Evolutionary conservation across 1,140 invertebrate genomes (phyloP).

Genomic region (Oedothorax gibbosus): DNA sequence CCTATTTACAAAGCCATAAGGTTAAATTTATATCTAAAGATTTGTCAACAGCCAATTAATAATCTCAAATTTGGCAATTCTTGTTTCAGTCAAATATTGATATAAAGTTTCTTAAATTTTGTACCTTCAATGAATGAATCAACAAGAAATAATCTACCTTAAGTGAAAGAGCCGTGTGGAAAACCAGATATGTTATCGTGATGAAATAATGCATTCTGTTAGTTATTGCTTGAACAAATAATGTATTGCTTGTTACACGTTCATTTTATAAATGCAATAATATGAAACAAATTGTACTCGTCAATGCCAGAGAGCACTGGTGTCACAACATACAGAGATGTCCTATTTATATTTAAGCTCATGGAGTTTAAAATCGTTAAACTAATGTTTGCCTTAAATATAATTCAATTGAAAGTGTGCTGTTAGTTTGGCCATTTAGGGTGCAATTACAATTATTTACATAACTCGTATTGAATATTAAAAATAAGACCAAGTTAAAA

Average conservation of each 20-base stretch:
- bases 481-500: no score
- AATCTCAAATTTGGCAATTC: constrained; percentile 43
- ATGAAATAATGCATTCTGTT: not conserved
- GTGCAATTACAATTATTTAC: no score
- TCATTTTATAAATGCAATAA: constrained; percentile 10
- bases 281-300: no score
- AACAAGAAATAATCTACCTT: constrained; percentile 31
- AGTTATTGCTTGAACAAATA: constrained; percentile 27
- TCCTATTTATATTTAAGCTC: no score
- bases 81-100: constrained; percentile 23
- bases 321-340: no score
- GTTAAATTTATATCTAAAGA: constrained; percentile 43
- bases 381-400: no score
- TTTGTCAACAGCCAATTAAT: constrained; percentile 52
- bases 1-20: constrained; percentile 44
- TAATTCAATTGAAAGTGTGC: no score
- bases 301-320: no score
- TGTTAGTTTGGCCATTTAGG: no score
- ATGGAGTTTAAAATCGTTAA: no score
- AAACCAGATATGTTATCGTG: constrained; percentile 15
- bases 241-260: constrained; percentile 34
- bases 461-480: no score
- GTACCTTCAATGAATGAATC: constrained; percentile 33
- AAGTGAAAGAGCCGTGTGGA: constrained; percentile 26
- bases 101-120: constrained; percentile 11